phyloP scores from a whole-genome alignment of 1,140 invertebrate genomes.

The Chelonus insularis region DNA sequence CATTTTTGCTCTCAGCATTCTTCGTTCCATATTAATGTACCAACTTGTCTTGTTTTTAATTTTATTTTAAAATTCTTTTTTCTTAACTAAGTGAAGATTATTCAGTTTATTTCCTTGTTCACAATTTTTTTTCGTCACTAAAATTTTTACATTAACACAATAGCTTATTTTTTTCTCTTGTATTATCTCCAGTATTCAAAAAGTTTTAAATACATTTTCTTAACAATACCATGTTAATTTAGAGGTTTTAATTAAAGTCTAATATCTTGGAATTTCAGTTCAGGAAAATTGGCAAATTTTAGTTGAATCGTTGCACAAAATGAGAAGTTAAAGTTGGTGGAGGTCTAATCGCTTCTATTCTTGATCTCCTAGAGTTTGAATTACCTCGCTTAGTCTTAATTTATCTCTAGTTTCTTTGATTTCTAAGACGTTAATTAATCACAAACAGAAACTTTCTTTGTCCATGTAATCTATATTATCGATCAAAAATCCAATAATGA shows the following conservation, averaged over 20 bases:
- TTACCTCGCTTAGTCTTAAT: slow-evolving; percentile 11
- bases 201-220: slow-evolving; percentile 2
- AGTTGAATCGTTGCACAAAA: slow-evolving; percentile 6
- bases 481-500: neutral
- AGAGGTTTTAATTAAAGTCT: slow-evolving; percentile 14
- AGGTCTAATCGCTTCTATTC: slow-evolving; percentile 10
- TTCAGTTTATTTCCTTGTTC: neutral
- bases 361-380: neutral
- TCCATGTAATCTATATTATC: neutral
- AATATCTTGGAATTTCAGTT: slow-evolving; percentile 5
- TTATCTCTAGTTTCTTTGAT: slow-evolving; percentile 8
- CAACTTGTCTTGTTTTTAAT: neutral
- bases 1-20: neutral
- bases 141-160: neutral
- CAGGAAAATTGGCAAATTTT: slow-evolving; percentile 9
- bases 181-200: neutral
- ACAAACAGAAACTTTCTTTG: slow-evolving; percentile 2
- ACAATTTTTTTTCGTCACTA: neutral
- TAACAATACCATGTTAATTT: slow-evolving; percentile 5
- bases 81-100: neutral
- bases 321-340: slow-evolving; percentile 5
- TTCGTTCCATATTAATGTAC: neutral
- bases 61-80: neutral
- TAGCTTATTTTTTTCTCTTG: neutral
- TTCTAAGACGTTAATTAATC: slow-evolving; percentile 9